Percentiles rank a stretch among this genome's conserved stretches.
phyloP scores from a whole-genome alignment of 1,140 invertebrate species.

The Ostrea denselamellosa region DNA sequence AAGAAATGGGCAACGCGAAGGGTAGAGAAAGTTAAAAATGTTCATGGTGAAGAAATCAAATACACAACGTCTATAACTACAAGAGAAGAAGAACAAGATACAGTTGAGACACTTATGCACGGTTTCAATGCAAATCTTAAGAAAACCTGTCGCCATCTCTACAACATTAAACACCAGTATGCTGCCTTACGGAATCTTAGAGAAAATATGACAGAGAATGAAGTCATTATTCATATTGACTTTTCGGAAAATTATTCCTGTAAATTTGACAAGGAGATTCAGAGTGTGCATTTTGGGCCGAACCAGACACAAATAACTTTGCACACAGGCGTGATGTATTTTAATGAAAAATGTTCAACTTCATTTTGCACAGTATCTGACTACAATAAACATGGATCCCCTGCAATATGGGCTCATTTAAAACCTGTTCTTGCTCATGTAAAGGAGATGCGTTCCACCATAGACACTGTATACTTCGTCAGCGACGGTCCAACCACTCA shows the following conservation, averaged over 20 bases:
- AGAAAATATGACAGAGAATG: slow-evolving; percentile 29
- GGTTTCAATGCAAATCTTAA: background rate
- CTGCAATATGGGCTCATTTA: slow-evolving; percentile 62
- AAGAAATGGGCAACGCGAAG: too few relatives aligned
- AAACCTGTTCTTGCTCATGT: slow-evolving; percentile 58
- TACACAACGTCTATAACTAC: too few relatives aligned
- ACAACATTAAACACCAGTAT: slow-evolving; percentile 44
- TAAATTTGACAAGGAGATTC: too few relatives aligned
- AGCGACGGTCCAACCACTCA: slow-evolving; percentile 64
- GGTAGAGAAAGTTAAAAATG: too few relatives aligned
- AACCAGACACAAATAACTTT: slow-evolving; percentile 57
- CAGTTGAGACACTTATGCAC: background rate
- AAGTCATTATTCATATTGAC: slow-evolving; percentile 55
- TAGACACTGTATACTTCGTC: slow-evolving; percentile 57
- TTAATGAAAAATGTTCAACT: background rate
- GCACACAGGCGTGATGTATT: slow-evolving; percentile 52
- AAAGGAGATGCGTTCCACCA: slow-evolving; percentile 41
- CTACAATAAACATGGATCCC: slow-evolving; percentile 55
- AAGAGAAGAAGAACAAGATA: too few relatives aligned
- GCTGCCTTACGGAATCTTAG: background rate
- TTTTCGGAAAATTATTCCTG: slow-evolving; percentile 58
- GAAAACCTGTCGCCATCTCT: background rate
- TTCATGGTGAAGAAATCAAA: too few relatives aligned
- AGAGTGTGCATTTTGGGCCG: slow-evolving; percentile 59
- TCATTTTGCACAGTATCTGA: slow-evolving; percentile 62